Conservation (phyloP, 2,113 vertebrate genomes). For the Aldabrachelys gigantea region DNA sequence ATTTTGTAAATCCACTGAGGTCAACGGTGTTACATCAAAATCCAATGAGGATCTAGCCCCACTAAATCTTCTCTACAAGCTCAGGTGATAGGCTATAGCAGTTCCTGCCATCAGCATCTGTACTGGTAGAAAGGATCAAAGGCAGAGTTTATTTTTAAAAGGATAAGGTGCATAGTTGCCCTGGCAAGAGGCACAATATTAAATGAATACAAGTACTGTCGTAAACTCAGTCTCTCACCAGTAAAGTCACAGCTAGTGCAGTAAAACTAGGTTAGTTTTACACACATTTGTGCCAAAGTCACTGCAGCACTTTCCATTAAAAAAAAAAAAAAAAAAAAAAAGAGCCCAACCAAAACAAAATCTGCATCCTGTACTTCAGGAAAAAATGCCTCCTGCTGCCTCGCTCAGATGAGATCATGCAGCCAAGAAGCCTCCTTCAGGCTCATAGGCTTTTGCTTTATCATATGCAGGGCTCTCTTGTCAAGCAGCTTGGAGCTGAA, state of each 20-base stretch:
- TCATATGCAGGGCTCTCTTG: conserved; percentile 55
- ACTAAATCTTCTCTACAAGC: neutral
- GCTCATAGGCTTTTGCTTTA: conserved; percentile 39
- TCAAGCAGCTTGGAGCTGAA: conserved; percentile 65
- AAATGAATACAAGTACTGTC: neutral
- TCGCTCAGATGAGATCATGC: conserved; percentile 59
- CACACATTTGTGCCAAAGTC: conserved; percentile 20
- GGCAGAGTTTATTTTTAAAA: neutral
- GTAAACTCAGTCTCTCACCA: neutral
- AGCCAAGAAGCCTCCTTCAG: conserved; percentile 71
- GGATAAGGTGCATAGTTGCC: neutral
- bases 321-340: conserved; percentile 21
- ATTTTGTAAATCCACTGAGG: neutral
- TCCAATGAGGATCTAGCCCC: neutral
- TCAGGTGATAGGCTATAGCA: neutral
- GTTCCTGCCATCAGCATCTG: neutral
- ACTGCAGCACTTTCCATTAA: conserved; percentile 40
- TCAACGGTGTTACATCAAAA: neutral
- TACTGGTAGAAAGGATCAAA: neutral
- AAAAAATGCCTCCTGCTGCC: conserved; percentile 72
- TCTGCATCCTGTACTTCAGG: conserved; percentile 78
- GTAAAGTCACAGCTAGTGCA: neutral
- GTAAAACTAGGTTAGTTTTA: neutral
- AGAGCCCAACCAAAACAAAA: conserved; percentile 70
- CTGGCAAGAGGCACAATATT: neutral